Percentiles rank a stretch among this genome's conserved stretches.
These are phyloP conservation scores for Herpetotheres cachinnans DNA, from an alignment of 2,113 vertebrate genomes.

Conservation along the genomic window DNA sequence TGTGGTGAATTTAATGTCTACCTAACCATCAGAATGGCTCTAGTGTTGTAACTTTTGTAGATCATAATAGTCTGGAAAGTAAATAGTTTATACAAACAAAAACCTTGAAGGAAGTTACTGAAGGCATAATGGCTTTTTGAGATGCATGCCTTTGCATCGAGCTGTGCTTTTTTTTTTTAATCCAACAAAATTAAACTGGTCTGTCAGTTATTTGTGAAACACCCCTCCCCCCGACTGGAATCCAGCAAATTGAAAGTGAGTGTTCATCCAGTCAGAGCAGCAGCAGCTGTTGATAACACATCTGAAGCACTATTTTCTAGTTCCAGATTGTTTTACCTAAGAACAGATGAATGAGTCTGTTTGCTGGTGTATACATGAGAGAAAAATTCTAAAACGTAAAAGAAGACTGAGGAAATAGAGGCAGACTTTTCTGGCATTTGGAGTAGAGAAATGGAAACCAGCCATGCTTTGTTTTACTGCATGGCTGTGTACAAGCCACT, in stretches of 20 bases:
- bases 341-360: not conserved
- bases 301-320: not conserved
- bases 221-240: not conserved
- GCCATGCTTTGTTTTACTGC: not conserved
- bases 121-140: not conserved
- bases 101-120: not conserved
- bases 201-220: not conserved
- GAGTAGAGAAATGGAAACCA: not conserved
- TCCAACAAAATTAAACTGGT: not conserved
- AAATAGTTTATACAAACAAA: not conserved
- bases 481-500: not conserved
- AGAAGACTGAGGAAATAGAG: not conserved
- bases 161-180: not conserved
- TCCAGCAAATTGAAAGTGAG: not conserved
- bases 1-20: not conserved
- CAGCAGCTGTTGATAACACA: not conserved
- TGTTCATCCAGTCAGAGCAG: not conserved
- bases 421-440: not conserved
- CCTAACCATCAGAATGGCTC: not conserved
- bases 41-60: not conserved
- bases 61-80: not conserved
- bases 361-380: not conserved
- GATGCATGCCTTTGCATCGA: not conserved
- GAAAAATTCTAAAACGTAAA: not conserved
- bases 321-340: not conserved